These are phyloP conservation scores for Zaprionus vittiger DNA, from an alignment of 1,140 invertebrate genomes.

Conservation along the genomic window DNA sequence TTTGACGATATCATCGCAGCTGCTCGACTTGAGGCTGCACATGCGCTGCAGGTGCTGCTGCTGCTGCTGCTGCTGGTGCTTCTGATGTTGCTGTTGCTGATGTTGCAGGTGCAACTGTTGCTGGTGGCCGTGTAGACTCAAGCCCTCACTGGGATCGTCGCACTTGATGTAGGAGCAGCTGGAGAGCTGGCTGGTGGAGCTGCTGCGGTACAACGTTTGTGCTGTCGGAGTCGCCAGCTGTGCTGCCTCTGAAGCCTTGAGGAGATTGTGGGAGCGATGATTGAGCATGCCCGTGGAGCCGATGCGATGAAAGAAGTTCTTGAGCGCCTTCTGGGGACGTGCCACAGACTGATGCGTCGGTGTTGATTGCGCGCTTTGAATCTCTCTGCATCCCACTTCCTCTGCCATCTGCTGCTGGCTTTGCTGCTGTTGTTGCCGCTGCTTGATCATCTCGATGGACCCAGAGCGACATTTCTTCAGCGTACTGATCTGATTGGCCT, in stretches of 20 bases:
- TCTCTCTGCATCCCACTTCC: constrained; percentile 40
- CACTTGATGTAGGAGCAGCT: constrained; percentile 89
- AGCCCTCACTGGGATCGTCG: constrained; percentile 91
- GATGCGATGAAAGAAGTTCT: constrained; percentile 90
- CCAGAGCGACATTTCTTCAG: constrained; percentile 82
- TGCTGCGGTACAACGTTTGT: constrained; percentile 89
- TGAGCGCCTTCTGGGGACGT: constrained; percentile 86
- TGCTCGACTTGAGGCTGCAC: constrained; percentile 75
- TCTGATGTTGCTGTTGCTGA: constrained; percentile 58
- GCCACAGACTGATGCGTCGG: constrained; percentile 56
- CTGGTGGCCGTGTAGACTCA: constrained; percentile 86
- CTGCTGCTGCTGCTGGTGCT: constrained; percentile 34
- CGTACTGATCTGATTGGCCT: constrained; percentile 56
- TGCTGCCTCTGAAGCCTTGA: constrained; percentile 77
- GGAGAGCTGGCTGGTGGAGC: constrained; percentile 90
- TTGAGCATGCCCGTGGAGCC: constrained; percentile 91
- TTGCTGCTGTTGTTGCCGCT: constrained; percentile 66
- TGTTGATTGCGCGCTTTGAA: constrained; percentile 70
- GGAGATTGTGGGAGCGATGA: constrained; percentile 85
- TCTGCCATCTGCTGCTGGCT: constrained; percentile 35
- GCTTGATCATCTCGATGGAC: constrained; percentile 74
- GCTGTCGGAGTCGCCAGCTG: constrained; percentile 72
- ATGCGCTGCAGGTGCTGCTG: constrained; percentile 54
- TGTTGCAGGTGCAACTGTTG: constrained; percentile 69
- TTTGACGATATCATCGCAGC: constrained; percentile 84